phyloP scores from a whole-genome alignment of 2,797 vertebrate genomes.

The Notolabrus celidotus region DNA sequence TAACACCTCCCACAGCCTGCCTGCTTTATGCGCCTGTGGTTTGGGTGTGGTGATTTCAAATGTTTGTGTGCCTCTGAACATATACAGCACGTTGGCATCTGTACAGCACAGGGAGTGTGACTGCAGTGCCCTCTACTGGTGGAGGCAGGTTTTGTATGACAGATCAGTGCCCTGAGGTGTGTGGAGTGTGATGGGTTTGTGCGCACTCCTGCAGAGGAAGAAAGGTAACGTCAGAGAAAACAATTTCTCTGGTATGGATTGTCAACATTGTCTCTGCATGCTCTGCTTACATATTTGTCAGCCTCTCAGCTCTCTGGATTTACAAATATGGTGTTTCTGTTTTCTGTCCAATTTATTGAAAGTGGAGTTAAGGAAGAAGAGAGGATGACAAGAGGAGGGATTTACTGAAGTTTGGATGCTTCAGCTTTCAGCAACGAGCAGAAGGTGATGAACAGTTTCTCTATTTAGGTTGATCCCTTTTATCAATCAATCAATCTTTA shows the following conservation, averaged over 20 bases:
- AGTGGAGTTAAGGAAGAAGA: too few species aligned
- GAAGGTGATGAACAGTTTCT: too few species aligned
- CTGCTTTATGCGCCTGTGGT: constrained; percentile 46
- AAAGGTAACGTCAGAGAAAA: constrained; percentile 12
- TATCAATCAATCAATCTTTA: too few species aligned
- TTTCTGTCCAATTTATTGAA: too few species aligned
- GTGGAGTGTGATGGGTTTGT: constrained; percentile 6
- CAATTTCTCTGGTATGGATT: constrained; percentile 27
- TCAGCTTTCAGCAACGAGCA: too few species aligned
- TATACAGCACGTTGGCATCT: constrained; percentile 11
- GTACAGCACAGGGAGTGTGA: constrained; percentile 52
- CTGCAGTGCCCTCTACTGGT: constrained; percentile 82
- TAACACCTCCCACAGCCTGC: constrained; percentile 10
- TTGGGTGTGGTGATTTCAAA: constrained; percentile 67
- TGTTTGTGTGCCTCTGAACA: constrained; percentile 20
- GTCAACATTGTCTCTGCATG: not conserved
- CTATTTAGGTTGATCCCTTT: too few species aligned
- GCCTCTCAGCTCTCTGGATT: not conserved
- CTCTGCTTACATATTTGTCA: not conserved
- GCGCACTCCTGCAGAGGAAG: constrained; percentile 30
- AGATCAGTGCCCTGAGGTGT: constrained; percentile 1
- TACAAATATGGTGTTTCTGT: too few species aligned
- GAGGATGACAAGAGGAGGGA: too few species aligned
- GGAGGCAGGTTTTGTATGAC: constrained; percentile 53
- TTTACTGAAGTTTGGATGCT: too few species aligned